Conservation (phyloP, 2,888 invertebrate species). For the Pachymerium ferrugineum region DNA sequence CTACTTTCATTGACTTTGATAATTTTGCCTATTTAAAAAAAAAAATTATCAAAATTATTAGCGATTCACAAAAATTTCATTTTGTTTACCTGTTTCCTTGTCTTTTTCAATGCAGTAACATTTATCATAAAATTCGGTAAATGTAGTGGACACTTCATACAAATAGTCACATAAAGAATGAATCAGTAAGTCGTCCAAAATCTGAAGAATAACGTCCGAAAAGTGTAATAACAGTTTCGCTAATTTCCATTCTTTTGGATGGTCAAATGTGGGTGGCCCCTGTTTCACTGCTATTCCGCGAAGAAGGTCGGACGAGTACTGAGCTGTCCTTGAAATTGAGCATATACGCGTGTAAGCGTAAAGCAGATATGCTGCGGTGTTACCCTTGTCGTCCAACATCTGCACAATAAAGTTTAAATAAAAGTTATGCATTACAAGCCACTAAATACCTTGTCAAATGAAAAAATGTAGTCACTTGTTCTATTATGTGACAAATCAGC, state of each 20-base stretch:
- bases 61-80: too few relatives aligned
- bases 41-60: slow-evolving; percentile 23
- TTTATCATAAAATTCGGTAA: slow-evolving; percentile 94
- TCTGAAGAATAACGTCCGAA: slow-evolving; percentile 76
- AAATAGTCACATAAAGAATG: slow-evolving; percentile 91
- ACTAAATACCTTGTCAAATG: slow-evolving; percentile 91
- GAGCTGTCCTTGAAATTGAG: slow-evolving; percentile 77
- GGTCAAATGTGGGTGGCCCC: slow-evolving; percentile 63
- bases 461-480: slow-evolving; percentile 91
- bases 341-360: slow-evolving; percentile 92
- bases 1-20: slow-evolving; percentile 77
- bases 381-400: slow-evolving; percentile 98
- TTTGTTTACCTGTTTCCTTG: slow-evolving; percentile 53
- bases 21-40: slow-evolving; percentile 62
- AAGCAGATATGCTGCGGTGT: slow-evolving; percentile 94
- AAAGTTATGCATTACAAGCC: too few relatives aligned
- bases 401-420: slow-evolving; percentile 40
- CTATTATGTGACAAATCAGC: slow-evolving; percentile 92
- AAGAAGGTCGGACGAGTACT: slow-evolving; percentile 59
- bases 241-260: slow-evolving; percentile 91
- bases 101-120: slow-evolving; percentile 97
- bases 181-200: slow-evolving; percentile 71
- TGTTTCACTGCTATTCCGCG: slow-evolving; percentile 56
- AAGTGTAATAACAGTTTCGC: slow-evolving; percentile 80
- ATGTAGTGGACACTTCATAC: slow-evolving; percentile 86